Base-by-base conservation (phyloP, 92 coral and sea anemone genomes). In the Porites rus region DNA sequence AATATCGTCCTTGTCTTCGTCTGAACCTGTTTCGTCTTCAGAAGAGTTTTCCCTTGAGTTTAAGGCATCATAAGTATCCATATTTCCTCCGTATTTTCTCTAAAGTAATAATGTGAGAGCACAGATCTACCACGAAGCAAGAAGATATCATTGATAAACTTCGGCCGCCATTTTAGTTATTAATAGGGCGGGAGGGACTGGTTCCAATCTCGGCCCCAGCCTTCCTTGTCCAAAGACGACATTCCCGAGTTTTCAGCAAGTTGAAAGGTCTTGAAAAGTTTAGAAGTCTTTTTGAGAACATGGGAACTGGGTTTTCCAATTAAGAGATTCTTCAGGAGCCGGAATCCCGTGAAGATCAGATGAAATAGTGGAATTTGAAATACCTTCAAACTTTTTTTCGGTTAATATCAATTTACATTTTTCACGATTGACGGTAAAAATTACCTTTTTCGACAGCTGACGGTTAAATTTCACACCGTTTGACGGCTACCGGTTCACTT, bases 1-100 rank as follows among this genome's bases (percentile, higher is more conserved):
- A 58, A 92, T 78, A 89, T 87, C 83, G 31, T 77, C 88, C 79
- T 92, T 76, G 8, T 94, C 95, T 64, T 51, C 67, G 19, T 77
- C 90, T 52, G 72, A 69, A 31, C 72, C 77, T 69, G 88, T 87
- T 62, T 88, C 90, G 7, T 68, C 75, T 52, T 77, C 89, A 16
- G 88, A 63, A 9, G 83, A 52, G 60, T 53, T 14, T 66, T 83
- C 76, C 9, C 13, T 46, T 53, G 43, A 43, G 20, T 69, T 38
- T 14, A 14, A 8, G 16, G 20, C 22, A 70, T 71, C 66, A 43
- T 69, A 46, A 6, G 31, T 14, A 21, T 71, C 31, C 84, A 86
- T 83, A 28, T 6, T 74, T 83, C n/a, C 1, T 25, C 58, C 5
- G 18, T n/a, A 82, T 18, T 21, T 82, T 53, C 38, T 6, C 51